These are phyloP conservation scores for Diachrysia chrysitis DNA, from an alignment of 2,888 invertebrate genomes.

Conservation along the genomic window DNA sequence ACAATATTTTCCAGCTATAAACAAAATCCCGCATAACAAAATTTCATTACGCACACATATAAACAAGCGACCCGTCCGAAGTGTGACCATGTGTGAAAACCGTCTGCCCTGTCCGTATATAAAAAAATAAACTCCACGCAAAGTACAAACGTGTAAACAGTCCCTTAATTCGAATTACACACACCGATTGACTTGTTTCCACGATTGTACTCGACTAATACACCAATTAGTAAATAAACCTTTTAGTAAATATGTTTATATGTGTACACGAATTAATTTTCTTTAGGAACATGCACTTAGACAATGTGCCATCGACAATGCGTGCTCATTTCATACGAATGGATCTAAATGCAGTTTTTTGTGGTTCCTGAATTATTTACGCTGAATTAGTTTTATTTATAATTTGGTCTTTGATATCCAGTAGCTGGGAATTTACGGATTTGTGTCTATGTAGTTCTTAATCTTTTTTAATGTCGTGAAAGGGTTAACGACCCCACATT, in stretches of 20 bases:
- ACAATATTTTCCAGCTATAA: constrained; percentile 27
- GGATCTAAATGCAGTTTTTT: constrained; percentile 68
- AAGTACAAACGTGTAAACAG: constrained; percentile 81
- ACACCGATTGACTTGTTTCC: constrained; percentile 83
- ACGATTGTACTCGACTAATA: constrained; percentile 78
- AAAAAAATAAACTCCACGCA: constrained; percentile 75
- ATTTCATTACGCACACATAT: constrained; percentile 54
- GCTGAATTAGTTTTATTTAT: constrained; percentile 70
- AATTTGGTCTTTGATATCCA: constrained; percentile 56
- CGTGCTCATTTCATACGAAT: constrained; percentile 72
- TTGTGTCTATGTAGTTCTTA: constrained; percentile 37
- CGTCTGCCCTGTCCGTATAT: constrained; percentile 75
- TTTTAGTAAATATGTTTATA: constrained; percentile 77
- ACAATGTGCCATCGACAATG: constrained; percentile 79
- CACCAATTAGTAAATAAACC: constrained; percentile 85
- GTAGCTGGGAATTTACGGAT: constrained; percentile 44
- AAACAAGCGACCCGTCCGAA: constrained; percentile 65
- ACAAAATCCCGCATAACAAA: constrained; percentile 15
- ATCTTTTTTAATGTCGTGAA: constrained; percentile 27
- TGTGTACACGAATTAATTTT: constrained; percentile 75
- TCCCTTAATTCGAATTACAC: constrained; percentile 87
- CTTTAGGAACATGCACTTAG: constrained; percentile 76
- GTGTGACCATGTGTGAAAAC: constrained; percentile 84
- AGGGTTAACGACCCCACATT: constrained; percentile 22
- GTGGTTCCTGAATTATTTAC: constrained; percentile 66